Conservation (phyloP, 1,140 invertebrate species). For the Drosophila bifasciata region DNA sequence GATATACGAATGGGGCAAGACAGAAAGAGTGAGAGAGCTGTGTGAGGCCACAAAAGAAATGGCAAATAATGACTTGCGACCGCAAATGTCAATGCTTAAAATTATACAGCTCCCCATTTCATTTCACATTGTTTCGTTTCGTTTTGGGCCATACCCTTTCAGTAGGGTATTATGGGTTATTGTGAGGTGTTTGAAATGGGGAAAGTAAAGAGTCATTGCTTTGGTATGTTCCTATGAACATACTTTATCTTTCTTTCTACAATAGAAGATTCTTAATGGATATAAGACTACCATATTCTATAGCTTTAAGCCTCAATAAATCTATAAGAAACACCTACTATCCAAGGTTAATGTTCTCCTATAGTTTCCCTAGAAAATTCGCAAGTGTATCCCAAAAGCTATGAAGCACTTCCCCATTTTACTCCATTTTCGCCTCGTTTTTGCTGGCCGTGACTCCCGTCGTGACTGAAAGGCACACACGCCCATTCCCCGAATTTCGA, state of each 20-base stretch:
- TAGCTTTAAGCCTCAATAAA: neutral
- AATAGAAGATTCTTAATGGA: too few relatives aligned
- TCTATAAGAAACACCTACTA: too few relatives aligned
- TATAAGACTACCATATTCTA: too few relatives aligned
- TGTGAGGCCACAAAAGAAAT: slow-evolving; percentile 26
- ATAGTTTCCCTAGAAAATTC: too few relatives aligned
- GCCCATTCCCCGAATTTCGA: slow-evolving; percentile 66
- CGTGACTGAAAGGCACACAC: neutral
- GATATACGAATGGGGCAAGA: neutral
- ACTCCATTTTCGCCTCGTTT: slow-evolving; percentile 7
- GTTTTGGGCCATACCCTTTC: slow-evolving; percentile 27
- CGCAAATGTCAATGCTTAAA: slow-evolving; percentile 82
- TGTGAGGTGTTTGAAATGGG: too few relatives aligned
- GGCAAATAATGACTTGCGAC: slow-evolving; percentile 77
- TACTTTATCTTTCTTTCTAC: too few relatives aligned
- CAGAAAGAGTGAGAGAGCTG: neutral
- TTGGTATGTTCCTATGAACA: too few relatives aligned
- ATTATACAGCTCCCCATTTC: slow-evolving; percentile 71
- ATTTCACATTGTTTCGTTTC: slow-evolving; percentile 44
- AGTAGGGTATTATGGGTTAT: slow-evolving; percentile 11
- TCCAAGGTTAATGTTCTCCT: too few relatives aligned
- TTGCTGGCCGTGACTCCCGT: slow-evolving; percentile 14
- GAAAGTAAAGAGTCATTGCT: too few relatives aligned
- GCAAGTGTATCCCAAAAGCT: too few relatives aligned
- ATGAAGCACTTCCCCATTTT: neutral